Base-by-base conservation (phyloP, 2,797 vertebrate genomes). In the Avahi laniger region DNA sequence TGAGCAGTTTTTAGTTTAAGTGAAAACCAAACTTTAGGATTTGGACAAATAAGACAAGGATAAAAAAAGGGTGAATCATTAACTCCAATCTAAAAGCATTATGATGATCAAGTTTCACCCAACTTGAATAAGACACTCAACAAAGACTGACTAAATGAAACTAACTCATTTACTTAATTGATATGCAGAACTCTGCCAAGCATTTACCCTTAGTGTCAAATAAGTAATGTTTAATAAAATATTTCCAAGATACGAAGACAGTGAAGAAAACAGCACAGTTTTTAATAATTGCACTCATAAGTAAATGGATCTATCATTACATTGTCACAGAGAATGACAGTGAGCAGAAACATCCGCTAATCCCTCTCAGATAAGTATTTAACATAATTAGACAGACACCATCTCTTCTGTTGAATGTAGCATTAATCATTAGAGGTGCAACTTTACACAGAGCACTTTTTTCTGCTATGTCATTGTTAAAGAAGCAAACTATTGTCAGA, bases 151-250 rank as follows among this genome's bases (percentile, higher is more conserved):
- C 63, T 57, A 67, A 93, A 89, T 85, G 80, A 61, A 90, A 52
- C 86, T 48, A 73, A 75, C 75, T 95, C 91, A 26, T 96, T 88
- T 78, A 63, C 82, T 81, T 97, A 94, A 97, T 95, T 97, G 96
- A 97, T 92, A 92, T 50, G 96, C 97, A 97, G 97, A 98, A 98
- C 96, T 98, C 98, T 98, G 97, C 98, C 97, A 98, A 98, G 98
- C 98, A 98, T 98, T 98, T 98, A 98, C 97, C 98, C 98, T 98
- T 97, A 95, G 93, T 98, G 98, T 98, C 98, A 98, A 98, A 98
- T 98, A 98, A 98, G 98, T 98, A 97, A 97, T 98, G 98, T 98
- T 98, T 98, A 98, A 98, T 98, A 98, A 98, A 98, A 99, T 98
- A 98, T 98, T 99, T 99, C 98, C 4, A 43, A 98, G 98, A 98